Evolutionary conservation across 2,888 invertebrate genomes (phyloP).

Genomic region (Melinaea marsaeus): DNA sequence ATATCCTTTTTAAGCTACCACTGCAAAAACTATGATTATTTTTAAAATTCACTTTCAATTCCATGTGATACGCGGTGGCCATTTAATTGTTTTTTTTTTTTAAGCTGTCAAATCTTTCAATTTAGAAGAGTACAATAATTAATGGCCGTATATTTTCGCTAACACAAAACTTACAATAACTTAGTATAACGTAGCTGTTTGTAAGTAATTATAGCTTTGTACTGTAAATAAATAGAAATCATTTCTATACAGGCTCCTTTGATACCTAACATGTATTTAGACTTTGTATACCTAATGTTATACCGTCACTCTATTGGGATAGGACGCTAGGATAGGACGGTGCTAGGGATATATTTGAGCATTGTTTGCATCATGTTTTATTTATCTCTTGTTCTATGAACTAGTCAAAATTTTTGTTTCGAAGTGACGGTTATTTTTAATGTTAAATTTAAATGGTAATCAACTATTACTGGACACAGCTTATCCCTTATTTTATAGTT

Average conservation of each 20-base stretch:
- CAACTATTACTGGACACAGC: constrained; percentile 56
- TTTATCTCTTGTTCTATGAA: constrained; percentile 47
- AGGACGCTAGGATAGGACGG: constrained; percentile 50
- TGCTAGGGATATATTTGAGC: constrained; percentile 50
- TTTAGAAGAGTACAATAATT: constrained; percentile 4
- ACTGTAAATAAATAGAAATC: constrained; percentile 71
- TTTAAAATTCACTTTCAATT: constrained; percentile 40
- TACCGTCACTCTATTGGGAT: constrained; percentile 41
- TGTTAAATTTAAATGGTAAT: constrained; percentile 44
- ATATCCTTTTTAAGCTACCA: too few species aligned
- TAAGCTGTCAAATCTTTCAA: constrained; percentile 9
- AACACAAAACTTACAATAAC: constrained; percentile 29
- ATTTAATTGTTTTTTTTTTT: constrained; percentile 41
- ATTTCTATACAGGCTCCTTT: constrained; percentile 68
- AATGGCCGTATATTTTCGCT: constrained; percentile 4
- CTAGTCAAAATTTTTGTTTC: constrained; percentile 70
- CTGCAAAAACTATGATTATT: background rate
- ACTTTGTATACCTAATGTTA: constrained; percentile 60
- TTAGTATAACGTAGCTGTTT: constrained; percentile 50
- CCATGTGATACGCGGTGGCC: constrained; percentile 67
- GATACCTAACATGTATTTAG: constrained; percentile 60
- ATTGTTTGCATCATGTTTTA: constrained; percentile 26
- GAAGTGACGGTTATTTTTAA: constrained; percentile 52
- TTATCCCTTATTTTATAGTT: constrained; percentile 67
- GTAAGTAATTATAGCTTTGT: constrained; percentile 61